Conservation (phyloP, 2,113 vertebrate species). For the Halcyon senegalensis region DNA sequence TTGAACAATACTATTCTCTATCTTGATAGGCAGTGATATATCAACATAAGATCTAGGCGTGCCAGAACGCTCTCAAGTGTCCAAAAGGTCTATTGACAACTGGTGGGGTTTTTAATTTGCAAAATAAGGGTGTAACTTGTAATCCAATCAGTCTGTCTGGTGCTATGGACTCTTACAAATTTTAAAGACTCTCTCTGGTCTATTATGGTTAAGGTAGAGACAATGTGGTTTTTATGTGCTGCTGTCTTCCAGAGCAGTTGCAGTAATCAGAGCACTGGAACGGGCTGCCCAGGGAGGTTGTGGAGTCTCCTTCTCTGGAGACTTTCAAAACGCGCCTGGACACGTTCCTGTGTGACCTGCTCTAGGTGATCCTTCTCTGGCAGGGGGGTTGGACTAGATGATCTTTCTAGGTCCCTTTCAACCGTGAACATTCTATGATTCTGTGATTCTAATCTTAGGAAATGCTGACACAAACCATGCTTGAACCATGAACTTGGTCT, state of each 20-base stretch:
- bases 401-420: too few relatives aligned
- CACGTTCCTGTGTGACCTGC: too few relatives aligned
- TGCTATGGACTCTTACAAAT: not conserved
- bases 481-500: not conserved
- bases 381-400: too few relatives aligned
- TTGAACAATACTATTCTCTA: not conserved
- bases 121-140: not conserved
- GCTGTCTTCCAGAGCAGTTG: not conserved
- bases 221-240: not conserved
- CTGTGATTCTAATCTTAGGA: not conserved
- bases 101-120: not conserved
- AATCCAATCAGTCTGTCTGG: not conserved
- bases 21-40: not conserved
- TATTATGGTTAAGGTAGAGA: not conserved
- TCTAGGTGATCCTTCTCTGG: too few relatives aligned
- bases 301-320: too few relatives aligned
- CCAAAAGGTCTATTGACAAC: not conserved
- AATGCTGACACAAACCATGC: not conserved
- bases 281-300: too few relatives aligned
- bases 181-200: not conserved
- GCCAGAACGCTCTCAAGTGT: not conserved
- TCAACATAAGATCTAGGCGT: not conserved
- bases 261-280: too few relatives aligned
- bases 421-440: too few relatives aligned
- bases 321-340: too few relatives aligned